These are phyloP conservation scores for Epizoanthus fatuus DNA, from an alignment of 92 coral and sea anemone genomes.

Conservation along the genomic window DNA sequence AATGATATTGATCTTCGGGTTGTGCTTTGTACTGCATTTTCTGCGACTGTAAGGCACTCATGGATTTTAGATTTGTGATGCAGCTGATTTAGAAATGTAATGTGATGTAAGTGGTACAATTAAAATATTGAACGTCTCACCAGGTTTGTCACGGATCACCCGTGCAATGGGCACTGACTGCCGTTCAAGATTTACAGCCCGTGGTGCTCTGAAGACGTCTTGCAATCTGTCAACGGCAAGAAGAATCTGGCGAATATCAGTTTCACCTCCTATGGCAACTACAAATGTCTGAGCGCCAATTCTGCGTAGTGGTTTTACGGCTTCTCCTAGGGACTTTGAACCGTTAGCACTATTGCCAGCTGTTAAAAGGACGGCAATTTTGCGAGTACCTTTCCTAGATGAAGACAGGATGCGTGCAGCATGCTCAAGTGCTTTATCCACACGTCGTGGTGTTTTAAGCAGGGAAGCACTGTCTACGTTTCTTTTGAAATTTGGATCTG, in stretches of 20 bases:
- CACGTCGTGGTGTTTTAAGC: slow-evolving; percentile 25
- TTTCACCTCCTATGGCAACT: slow-evolving; percentile 18
- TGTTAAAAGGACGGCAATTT: slow-evolving; percentile 53
- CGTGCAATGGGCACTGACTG: slow-evolving; percentile 60
- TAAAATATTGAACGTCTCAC: slow-evolving; percentile 30
- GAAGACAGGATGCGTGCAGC: slow-evolving; percentile 28
- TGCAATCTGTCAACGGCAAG: slow-evolving; percentile 20
- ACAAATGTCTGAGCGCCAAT: slow-evolving; percentile 28
- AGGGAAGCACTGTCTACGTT: slow-evolving; percentile 21
- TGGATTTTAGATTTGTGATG: no score
- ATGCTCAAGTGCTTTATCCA: slow-evolving; percentile 38
- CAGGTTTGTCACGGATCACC: slow-evolving; percentile 65
- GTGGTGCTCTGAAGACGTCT: slow-evolving; percentile 28
- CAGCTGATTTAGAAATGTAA: background rate
- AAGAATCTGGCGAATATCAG: slow-evolving; percentile 1
- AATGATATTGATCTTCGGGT: no score
- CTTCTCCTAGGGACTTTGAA: slow-evolving; percentile 50
- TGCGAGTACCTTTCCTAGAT: slow-evolving; percentile 13
- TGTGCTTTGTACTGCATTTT: no score
- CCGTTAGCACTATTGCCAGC: slow-evolving; percentile 41
- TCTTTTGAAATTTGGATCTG: slow-evolving; percentile 26
- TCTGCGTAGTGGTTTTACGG: slow-evolving; percentile 33
- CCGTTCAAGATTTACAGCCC: slow-evolving; percentile 55
- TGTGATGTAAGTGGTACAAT: no score
- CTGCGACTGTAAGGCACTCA: no score